Conservation (phyloP, 2,113 vertebrate genomes). For the Microtus richardsoni region DNA sequence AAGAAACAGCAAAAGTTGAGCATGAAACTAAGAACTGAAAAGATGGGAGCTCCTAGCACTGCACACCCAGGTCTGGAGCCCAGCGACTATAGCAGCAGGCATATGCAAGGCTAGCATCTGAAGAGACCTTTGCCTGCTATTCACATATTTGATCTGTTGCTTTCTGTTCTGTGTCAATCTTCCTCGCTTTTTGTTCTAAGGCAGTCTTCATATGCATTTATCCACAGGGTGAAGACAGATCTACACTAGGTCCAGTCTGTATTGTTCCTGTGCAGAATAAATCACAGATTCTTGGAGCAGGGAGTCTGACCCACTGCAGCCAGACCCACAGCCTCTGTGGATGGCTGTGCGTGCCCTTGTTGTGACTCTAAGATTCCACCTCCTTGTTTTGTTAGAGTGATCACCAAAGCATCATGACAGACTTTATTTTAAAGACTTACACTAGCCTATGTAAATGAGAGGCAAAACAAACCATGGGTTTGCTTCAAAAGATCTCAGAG, state of each 20-base stretch:
- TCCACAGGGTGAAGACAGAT: neutral
- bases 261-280: conserved; percentile 9
- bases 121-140: neutral
- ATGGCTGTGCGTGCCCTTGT: neutral
- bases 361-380: neutral
- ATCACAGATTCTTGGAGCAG: neutral
- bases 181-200: conserved; percentile 2
- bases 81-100: neutral
- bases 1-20: neutral
- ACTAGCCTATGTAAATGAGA: neutral
- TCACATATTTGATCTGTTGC: neutral
- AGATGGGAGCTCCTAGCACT: neutral
- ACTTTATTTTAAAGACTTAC: conserved; percentile 44
- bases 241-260: neutral
- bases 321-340: conserved; percentile 1
- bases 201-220: neutral
- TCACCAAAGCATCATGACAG: neutral
- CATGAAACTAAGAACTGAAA: neutral
- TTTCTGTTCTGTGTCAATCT: neutral
- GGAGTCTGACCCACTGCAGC: neutral
- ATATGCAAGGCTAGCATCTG: neutral
- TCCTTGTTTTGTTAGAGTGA: neutral
- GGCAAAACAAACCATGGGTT: neutral
- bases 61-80: neutral
- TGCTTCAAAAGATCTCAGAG: conserved; percentile 32